phyloP scores from a whole-genome alignment of 1,140 invertebrate genomes.

The Sinella curviseta region DNA sequence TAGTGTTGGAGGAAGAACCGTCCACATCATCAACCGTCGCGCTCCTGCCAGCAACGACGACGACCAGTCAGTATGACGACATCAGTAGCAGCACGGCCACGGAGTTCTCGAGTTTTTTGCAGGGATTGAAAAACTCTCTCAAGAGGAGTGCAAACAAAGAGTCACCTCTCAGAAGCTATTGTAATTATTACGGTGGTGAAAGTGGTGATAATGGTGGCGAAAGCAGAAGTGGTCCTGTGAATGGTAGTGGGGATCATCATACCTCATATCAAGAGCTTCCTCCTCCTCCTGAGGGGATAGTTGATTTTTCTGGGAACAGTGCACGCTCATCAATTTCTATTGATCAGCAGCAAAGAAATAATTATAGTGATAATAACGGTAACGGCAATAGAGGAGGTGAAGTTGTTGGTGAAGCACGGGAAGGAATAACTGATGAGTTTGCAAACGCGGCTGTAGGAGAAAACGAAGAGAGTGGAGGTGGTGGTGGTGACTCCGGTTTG shows the following conservation, averaged over 20 bases:
- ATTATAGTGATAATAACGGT: no score
- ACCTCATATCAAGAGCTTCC: not conserved
- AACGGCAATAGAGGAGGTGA: conserved; percentile 39
- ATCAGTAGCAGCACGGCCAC: not conserved
- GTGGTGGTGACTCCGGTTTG: conserved; percentile 54
- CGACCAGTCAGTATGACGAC: no score
- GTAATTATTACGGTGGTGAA: no score
- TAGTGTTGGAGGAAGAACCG: not conserved
- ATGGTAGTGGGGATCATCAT: no score
- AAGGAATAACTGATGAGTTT: conserved; percentile 12
- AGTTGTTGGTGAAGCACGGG: no score
- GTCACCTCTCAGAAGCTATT: not conserved
- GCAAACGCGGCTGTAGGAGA: conserved; percentile 2
- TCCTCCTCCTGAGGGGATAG: not conserved
- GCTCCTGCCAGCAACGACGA: conserved; percentile 9
- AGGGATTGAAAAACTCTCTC: conserved; percentile 51
- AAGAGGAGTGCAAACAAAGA: conserved; percentile 36
- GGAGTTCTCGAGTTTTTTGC: conserved; percentile 52
- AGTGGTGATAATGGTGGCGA: no score
- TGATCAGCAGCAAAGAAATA: no score
- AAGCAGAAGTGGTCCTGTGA: no score
- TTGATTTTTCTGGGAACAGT: no score
- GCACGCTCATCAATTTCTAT: no score
- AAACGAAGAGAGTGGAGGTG: not conserved
- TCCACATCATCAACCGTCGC: not conserved